Evolutionary conservation across 2,888 invertebrate genomes (phyloP).

Genomic region (Drosophila recens): DNA sequence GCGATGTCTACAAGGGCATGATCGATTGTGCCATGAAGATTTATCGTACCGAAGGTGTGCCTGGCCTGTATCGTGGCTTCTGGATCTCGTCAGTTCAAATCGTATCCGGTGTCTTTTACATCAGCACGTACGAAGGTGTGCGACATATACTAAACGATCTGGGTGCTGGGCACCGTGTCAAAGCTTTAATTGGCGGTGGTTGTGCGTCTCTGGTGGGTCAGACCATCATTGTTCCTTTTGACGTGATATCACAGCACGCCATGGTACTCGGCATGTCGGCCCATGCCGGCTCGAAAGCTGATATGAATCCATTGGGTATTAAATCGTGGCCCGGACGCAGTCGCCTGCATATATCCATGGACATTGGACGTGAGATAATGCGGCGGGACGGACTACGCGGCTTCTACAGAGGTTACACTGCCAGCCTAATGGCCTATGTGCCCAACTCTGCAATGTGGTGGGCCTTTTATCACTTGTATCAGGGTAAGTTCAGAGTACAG

Average conservation of each 20-base stretch:
- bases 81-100: constrained; percentile 97
- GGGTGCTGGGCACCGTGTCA: constrained; percentile 83
- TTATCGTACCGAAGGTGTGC: constrained; percentile 92
- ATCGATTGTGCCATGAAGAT: constrained; percentile 96
- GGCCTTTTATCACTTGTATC: constrained; percentile 96
- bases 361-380: constrained; percentile 92
- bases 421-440: constrained; percentile 96
- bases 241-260: constrained; percentile 97
- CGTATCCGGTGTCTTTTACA: constrained; percentile 94
- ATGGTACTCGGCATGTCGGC: constrained; percentile 93
- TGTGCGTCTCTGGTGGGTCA: constrained; percentile 97
- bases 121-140: constrained; percentile 96
- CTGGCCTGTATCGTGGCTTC: constrained; percentile 96
- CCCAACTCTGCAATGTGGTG: constrained; percentile 99
- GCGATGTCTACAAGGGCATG: constrained; percentile 93
- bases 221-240: constrained; percentile 98
- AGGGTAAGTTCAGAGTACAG: constrained; percentile 88
- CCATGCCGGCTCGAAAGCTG: constrained; percentile 84
- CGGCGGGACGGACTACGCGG: constrained; percentile 92
- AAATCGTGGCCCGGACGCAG: constrained; percentile 88
- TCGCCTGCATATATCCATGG: constrained; percentile 89
- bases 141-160: constrained; percentile 90
- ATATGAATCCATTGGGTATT: constrained; percentile 92
- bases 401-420: constrained; percentile 97
- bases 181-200: constrained; percentile 95